phyloP scores from a whole-genome alignment of 2,888 invertebrate species.

The Celastrina argiolus region DNA sequence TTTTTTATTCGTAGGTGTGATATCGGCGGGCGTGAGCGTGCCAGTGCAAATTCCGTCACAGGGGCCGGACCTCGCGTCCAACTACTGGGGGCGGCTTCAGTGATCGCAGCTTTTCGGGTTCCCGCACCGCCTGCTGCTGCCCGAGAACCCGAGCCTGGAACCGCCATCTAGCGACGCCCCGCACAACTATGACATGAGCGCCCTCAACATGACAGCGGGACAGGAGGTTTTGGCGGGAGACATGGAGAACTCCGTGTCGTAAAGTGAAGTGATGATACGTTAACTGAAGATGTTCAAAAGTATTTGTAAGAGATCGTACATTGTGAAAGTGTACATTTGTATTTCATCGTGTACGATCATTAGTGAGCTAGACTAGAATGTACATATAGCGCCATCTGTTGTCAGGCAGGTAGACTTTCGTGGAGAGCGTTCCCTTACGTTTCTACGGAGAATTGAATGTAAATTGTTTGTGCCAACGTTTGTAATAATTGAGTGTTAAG shows the following conservation, averaged over 20 bases:
- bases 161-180: conserved; percentile 69
- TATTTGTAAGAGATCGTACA: conserved; percentile 59
- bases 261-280: conserved; percentile 42
- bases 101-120: conserved; percentile 95
- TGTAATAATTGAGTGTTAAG: conserved; percentile 70
- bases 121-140: conserved; percentile 85
- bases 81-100: conserved; percentile 95
- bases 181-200: conserved; percentile 74
- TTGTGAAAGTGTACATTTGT: conserved; percentile 44
- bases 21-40: conserved; percentile 94
- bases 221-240: conserved; percentile 69
- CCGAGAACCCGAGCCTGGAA: conserved; percentile 78
- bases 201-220: conserved; percentile 75
- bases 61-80: conserved; percentile 85
- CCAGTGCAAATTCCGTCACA: conserved; percentile 95
- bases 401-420: conserved; percentile 55
- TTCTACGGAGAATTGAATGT: conserved; percentile 52
- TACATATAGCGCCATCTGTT: conserved; percentile 72
- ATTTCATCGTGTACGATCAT: conserved; percentile 53
- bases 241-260: conserved; percentile 63
- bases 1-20: conserved; percentile 84
- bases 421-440: conserved; percentile 36
- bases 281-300: conserved; percentile 77
- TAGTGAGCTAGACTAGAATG: conserved; percentile 47
- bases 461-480: conserved; percentile 75